These are phyloP conservation scores for Microhierax caerulescens DNA, from an alignment of 2,797 vertebrate species.

Conservation along the genomic window DNA sequence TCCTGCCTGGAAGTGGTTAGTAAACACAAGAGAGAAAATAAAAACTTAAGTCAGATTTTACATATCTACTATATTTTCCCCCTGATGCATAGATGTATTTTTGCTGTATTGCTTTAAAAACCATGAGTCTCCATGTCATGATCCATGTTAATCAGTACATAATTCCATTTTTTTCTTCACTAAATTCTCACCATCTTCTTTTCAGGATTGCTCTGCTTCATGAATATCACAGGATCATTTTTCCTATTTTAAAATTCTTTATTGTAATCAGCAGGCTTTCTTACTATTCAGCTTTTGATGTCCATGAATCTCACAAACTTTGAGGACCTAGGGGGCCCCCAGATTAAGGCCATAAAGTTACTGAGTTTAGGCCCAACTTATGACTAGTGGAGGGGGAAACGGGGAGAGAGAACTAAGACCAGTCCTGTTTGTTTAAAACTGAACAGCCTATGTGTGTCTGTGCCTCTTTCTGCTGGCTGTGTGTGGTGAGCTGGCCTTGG, in stretches of 20 bases:
- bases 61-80: neutral
- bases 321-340: too few relatives aligned
- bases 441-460: neutral
- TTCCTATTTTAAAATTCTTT: neutral
- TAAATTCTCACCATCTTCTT: neutral
- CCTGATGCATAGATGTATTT: neutral
- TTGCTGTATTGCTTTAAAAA: neutral
- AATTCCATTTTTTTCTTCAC: neutral
- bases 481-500: neutral
- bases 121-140: neutral
- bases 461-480: neutral
- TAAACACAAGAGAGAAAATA: neutral
- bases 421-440: neutral
- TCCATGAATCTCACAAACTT: neutral
- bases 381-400: neutral
- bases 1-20: neutral
- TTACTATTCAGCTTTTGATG: neutral
- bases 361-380: neutral
- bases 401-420: neutral
- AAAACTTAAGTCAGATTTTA: neutral
- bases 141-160: neutral
- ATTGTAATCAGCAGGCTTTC: neutral
- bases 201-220: neutral
- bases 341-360: neutral
- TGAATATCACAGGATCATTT: neutral